Percentiles rank a stretch among this genome's conserved stretches.
phyloP scores from a whole-genome alignment of 2,113 vertebrate genomes.

The Python bivittatus region DNA sequence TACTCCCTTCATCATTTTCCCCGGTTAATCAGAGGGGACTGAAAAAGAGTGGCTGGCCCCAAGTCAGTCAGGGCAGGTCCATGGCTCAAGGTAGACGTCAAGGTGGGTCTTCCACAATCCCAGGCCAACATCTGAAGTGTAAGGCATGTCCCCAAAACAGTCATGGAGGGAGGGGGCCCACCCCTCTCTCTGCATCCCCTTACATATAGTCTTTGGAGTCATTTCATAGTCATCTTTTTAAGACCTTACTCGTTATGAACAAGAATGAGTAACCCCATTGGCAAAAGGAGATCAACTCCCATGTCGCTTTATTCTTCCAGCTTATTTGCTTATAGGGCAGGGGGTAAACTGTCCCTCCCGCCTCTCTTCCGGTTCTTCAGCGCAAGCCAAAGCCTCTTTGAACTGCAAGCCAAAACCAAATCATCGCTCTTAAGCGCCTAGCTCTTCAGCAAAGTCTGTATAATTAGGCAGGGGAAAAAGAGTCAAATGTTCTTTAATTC shows the following conservation, averaged over 20 bases:
- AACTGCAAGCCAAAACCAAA: neutral
- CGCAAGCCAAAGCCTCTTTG: constrained; percentile 7
- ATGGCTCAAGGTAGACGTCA: neutral
- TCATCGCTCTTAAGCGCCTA: neutral
- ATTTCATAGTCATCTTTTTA: neutral
- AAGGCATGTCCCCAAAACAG: neutral
- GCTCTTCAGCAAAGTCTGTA: neutral
- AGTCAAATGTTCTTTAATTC: constrained; percentile 17
- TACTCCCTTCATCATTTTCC: neutral
- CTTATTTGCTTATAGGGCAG: neutral
- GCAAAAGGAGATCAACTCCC: neutral
- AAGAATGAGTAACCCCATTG: too few species aligned
- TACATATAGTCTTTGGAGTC: neutral
- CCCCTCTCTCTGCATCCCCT: neutral
- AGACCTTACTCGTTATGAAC: neutral
- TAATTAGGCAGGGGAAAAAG: neutral
- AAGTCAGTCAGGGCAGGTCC: neutral
- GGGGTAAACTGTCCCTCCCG: neutral
- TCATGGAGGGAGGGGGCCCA: neutral
- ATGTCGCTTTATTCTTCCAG: neutral
- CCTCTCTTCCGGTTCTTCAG: neutral
- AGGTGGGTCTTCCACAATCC: neutral
- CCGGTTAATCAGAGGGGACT: neutral
- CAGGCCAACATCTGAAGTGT: neutral
- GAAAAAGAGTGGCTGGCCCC: neutral